Conservation (phyloP, 2,888 invertebrate species). For the Arctia plantaginis region DNA sequence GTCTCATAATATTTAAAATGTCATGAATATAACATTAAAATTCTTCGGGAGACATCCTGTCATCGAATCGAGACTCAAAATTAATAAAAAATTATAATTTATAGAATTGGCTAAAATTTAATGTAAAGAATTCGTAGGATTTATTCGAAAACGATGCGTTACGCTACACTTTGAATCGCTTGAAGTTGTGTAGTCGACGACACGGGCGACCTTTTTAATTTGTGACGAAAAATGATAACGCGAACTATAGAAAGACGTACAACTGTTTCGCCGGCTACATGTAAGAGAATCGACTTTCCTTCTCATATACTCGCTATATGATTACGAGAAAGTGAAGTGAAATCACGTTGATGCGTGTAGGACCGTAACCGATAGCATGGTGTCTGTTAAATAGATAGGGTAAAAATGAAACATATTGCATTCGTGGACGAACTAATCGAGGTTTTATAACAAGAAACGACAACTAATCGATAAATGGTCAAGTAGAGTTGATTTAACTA, state of each 20-base stretch:
- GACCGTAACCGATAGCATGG: slow-evolving; percentile 64
- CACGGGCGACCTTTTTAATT: slow-evolving; percentile 43
- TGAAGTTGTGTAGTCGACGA: slow-evolving; percentile 58
- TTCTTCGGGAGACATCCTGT: slow-evolving; percentile 67
- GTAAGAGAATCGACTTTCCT: slow-evolving; percentile 65
- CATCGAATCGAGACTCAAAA: slow-evolving; percentile 70
- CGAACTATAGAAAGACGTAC: slow-evolving; percentile 35
- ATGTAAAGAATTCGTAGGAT: slow-evolving; percentile 72
- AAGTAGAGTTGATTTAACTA: slow-evolving; percentile 87
- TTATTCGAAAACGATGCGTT: slow-evolving; percentile 66
- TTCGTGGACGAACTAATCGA: slow-evolving; percentile 82
- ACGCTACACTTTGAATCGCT: slow-evolving; percentile 69
- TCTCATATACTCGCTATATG: slow-evolving; percentile 79
- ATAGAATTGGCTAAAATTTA: slow-evolving; percentile 76
- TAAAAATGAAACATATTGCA: slow-evolving; percentile 82
- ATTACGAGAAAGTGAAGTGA: slow-evolving; percentile 62
- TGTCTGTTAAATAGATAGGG: slow-evolving; percentile 77
- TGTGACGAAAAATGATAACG: slow-evolving; percentile 17
- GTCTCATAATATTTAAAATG: slow-evolving; percentile 56
- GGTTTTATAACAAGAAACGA: slow-evolving; percentile 74
- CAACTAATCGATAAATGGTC: slow-evolving; percentile 84
- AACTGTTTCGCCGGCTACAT: slow-evolving; percentile 57
- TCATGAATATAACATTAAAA: slow-evolving; percentile 61
- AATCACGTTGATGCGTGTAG: slow-evolving; percentile 53
- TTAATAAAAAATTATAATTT: slow-evolving; percentile 67